Conservation (phyloP, 2,113 vertebrate species). For the Erythrocebus patas region DNA sequence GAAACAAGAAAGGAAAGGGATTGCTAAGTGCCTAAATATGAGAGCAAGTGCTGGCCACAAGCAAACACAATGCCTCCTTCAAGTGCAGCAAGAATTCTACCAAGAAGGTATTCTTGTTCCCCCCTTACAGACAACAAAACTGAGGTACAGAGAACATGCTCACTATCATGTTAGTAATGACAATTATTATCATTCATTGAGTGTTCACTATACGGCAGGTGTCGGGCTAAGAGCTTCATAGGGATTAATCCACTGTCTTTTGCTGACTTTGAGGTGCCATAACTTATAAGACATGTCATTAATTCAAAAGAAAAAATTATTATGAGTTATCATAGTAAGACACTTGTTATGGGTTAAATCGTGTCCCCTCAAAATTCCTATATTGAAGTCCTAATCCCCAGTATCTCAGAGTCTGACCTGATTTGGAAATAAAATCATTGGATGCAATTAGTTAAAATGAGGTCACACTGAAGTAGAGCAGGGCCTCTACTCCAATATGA, state of each 20-base stretch:
- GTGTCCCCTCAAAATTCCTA: background rate
- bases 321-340: background rate
- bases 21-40: background rate
- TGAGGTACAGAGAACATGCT: background rate
- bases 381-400: background rate
- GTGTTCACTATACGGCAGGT: background rate
- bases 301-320: background rate
- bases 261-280: background rate
- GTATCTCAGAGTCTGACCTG: background rate
- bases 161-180: background rate
- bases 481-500: background rate
- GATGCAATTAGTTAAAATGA: background rate
- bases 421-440: background rate
- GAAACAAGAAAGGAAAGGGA: background rate
- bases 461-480: background rate
- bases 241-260: background rate
- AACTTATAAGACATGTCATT: background rate
- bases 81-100: background rate
- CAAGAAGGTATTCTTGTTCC: background rate
- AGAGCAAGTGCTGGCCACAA: background rate
- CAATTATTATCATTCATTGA: background rate
- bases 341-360: background rate
- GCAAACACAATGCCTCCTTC: too few species aligned
- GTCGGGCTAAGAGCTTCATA: background rate
- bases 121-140: background rate